A percentile compares a stretch with the other conserved stretches of the same genome.
Conservation (phyloP, 2,113 vertebrate species). For the Tachysurus vachellii region DNA sequence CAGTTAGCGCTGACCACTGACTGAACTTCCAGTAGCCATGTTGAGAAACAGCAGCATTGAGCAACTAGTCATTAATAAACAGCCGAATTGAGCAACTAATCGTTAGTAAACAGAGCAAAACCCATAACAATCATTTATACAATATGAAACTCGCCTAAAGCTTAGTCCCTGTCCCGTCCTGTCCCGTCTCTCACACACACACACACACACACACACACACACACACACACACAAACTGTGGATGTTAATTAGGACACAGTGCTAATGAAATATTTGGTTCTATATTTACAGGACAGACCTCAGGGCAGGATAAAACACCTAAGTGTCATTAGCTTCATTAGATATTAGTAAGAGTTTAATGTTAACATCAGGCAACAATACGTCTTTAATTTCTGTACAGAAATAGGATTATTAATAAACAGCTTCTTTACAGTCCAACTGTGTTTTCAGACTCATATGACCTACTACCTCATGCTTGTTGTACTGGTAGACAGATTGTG, state of each 20-base stretch:
- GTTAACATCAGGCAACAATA: not conserved
- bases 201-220: no score
- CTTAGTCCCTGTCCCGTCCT: no score
- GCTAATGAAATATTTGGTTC: not conserved
- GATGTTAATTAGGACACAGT: no score
- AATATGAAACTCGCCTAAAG: no score
- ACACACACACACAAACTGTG: no score
- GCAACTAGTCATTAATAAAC: not conserved
- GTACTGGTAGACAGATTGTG: not conserved
- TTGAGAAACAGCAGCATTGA: not conserved
- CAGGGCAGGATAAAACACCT: no score
- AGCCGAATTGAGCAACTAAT: no score
- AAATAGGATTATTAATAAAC: no score
- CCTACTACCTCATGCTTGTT: not conserved
- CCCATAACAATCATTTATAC: not conserved
- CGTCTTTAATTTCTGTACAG: no score
- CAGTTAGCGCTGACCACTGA: not conserved
- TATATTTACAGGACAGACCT: not conserved
- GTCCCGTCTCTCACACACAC: no score
- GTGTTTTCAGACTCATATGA: not conserved
- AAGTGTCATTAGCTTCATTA: not conserved
- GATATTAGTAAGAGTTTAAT: not conserved
- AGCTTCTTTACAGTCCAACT: no score
- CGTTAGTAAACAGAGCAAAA: not conserved
- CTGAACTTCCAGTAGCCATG: not conserved